Evolutionary conservation across 2,888 invertebrate species (phyloP).

Genomic region (Sminthurinus aureus): DNA sequence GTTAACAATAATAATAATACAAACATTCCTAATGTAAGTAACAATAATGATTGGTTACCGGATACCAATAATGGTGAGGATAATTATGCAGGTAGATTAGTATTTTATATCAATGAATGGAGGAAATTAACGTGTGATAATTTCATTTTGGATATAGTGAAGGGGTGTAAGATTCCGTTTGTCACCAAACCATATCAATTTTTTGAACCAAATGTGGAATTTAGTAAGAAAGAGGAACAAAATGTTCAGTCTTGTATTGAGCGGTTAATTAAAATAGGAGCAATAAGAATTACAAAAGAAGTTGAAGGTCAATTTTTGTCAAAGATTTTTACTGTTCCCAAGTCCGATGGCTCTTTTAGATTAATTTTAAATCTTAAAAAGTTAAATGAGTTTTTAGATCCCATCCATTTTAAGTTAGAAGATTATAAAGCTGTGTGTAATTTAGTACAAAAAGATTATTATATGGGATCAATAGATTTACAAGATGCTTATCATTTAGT

Average conservation of each 20-base stretch:
- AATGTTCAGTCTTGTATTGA: neutral
- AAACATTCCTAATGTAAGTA: neutral
- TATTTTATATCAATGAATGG: neutral
- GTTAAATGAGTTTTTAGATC: slow-evolving; percentile 38
- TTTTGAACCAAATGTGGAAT: neutral
- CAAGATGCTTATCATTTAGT: slow-evolving; percentile 44
- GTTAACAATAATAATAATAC: neutral
- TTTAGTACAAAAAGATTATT: slow-evolving; percentile 17
- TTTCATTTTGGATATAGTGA: neutral
- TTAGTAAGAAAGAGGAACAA: neutral
- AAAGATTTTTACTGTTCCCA: slow-evolving; percentile 42
- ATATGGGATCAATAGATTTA: slow-evolving; percentile 40
- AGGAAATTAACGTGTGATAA: neutral
- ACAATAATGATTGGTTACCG: neutral
- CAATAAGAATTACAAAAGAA: neutral
- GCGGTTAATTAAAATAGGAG: slow-evolving; percentile 5
- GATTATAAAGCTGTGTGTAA: slow-evolving; percentile 34
- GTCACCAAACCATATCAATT: neutral
- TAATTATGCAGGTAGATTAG: neutral
- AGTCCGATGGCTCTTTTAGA: slow-evolving; percentile 31
- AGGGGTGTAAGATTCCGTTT: neutral
- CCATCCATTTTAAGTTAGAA: slow-evolving; percentile 46
- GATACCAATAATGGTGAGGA: neutral
- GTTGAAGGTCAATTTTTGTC: slow-evolving; percentile 35
- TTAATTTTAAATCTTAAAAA: slow-evolving; percentile 46